Conservation (phyloP, 2,888 invertebrate species). For the Lepeophtheirus nordmannii region DNA sequence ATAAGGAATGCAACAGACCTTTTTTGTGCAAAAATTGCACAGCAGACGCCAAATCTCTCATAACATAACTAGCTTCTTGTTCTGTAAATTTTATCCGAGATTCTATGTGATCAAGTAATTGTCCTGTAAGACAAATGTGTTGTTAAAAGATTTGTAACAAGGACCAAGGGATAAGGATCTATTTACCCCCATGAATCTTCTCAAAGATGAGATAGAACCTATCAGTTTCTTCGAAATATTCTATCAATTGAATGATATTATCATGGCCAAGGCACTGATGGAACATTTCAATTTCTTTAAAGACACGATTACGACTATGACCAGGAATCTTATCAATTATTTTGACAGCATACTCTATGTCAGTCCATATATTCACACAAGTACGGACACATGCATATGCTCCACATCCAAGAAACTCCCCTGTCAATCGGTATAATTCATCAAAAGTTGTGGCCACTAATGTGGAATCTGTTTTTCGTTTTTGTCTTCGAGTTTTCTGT, state of each 20-base stretch:
- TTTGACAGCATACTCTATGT: conserved; percentile 22
- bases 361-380: conserved; percentile 14
- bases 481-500: conserved; percentile 64
- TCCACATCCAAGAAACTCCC: conserved; percentile 17
- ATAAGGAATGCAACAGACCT: conserved; percentile 16
- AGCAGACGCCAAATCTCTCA: conserved; percentile 81
- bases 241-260: conserved; percentile 90
- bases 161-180: no score
- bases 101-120: conserved; percentile 79
- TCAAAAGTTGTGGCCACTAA: conserved; percentile 78
- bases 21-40: conserved; percentile 86
- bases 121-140: conserved; percentile 38
- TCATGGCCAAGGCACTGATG: conserved; percentile 55
- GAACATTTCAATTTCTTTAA: conserved; percentile 24
- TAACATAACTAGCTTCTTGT: conserved; percentile 81
- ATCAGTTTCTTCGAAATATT: conserved; percentile 90
- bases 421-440: conserved; percentile 41
- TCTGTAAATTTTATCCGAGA: conserved; percentile 83
- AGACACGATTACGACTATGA: not conserved
- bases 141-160: no score
- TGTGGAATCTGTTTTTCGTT: conserved; percentile 63
- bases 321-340: conserved; percentile 31
- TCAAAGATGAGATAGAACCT: conserved; percentile 90
- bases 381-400: conserved; percentile 18
- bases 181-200: conserved; percentile 72